These are phyloP conservation scores for Epizoanthus scotinus DNA, from an alignment of 92 coral and sea anemone species.

Conservation along the genomic window DNA sequence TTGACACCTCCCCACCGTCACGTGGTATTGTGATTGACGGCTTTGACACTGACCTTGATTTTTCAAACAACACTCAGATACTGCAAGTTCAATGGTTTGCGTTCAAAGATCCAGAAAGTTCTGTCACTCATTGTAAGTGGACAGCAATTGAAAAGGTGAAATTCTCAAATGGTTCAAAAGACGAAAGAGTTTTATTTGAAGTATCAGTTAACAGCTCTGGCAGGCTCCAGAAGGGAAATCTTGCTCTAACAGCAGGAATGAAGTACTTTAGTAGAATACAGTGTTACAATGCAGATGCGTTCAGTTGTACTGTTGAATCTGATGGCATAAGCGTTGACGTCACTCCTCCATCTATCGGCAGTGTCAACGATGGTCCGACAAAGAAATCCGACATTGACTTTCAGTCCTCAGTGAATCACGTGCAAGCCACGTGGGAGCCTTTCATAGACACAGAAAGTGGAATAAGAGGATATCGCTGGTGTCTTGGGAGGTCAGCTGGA, in stretches of 20 bases:
- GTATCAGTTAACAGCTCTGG: slow-evolving; percentile 57
- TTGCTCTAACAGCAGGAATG: slow-evolving; percentile 77
- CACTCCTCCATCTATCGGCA: slow-evolving; percentile 72
- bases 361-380: slow-evolving; percentile 63
- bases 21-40: slow-evolving; percentile 86
- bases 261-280: slow-evolving; percentile 74
- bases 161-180: slow-evolving; percentile 57
- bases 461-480: slow-evolving; percentile 86
- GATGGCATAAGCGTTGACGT: slow-evolving; percentile 84
- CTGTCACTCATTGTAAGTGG: slow-evolving; percentile 74
- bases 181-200: slow-evolving; percentile 58
- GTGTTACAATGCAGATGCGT: slow-evolving; percentile 85
- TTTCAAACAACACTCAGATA: slow-evolving; percentile 52
- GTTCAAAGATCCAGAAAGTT: slow-evolving; percentile 76
- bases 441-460: slow-evolving; percentile 86
- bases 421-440: slow-evolving; percentile 67
- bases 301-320: slow-evolving; percentile 66
- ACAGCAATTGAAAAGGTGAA: slow-evolving; percentile 60
- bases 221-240: slow-evolving; percentile 51
- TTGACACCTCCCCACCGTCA: slow-evolving; percentile 88
- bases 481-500: slow-evolving; percentile 82
- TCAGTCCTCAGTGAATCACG: slow-evolving; percentile 54
- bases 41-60: slow-evolving; percentile 62
- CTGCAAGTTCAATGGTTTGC: slow-evolving; percentile 74
- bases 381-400: slow-evolving; percentile 55